Conservation (phyloP, 1,140 invertebrate species). For the Agraylea sexmaculata region DNA sequence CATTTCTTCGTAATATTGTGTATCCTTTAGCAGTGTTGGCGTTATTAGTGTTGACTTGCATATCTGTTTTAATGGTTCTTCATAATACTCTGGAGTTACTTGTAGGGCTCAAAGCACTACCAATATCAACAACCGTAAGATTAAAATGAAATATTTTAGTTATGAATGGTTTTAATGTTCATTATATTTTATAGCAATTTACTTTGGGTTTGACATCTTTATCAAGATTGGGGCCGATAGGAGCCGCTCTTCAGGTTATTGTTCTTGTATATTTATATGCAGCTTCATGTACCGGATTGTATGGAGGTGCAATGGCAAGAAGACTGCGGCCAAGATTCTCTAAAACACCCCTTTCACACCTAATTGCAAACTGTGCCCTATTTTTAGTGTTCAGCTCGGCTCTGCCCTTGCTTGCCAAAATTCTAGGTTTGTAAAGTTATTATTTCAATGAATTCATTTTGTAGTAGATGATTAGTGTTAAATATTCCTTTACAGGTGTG, state of each 20-base stretch:
- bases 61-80: slow-evolving; percentile 81
- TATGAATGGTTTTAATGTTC: too few species aligned
- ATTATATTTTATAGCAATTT: slow-evolving; percentile 73
- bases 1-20: slow-evolving; percentile 72
- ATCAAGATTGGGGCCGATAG: slow-evolving; percentile 80
- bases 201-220: slow-evolving; percentile 83
- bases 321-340: slow-evolving; percentile 58
- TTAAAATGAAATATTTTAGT: too few species aligned
- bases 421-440: too few species aligned
- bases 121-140: slow-evolving; percentile 66
- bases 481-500: slow-evolving; percentile 57
- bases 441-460: too few species aligned
- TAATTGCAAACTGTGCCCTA: slow-evolving; percentile 87
- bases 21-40: slow-evolving; percentile 88
- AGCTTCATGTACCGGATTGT: slow-evolving; percentile 88
- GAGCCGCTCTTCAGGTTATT: slow-evolving; percentile 80
- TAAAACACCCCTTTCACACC: slow-evolving; percentile 78
- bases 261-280: slow-evolving; percentile 89
- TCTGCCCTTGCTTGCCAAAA: slow-evolving; percentile 85
- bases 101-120: slow-evolving; percentile 86
- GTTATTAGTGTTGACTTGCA: slow-evolving; percentile 69
- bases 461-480: too few species aligned
- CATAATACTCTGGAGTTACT: slow-evolving; percentile 86
- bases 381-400: slow-evolving; percentile 90
- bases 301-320: slow-evolving; percentile 66